A percentile compares a stretch with the other conserved stretches of the same genome.
phyloP scores from a whole-genome alignment of 2,888 invertebrate species.

The Acrobeloides nanus region DNA sequence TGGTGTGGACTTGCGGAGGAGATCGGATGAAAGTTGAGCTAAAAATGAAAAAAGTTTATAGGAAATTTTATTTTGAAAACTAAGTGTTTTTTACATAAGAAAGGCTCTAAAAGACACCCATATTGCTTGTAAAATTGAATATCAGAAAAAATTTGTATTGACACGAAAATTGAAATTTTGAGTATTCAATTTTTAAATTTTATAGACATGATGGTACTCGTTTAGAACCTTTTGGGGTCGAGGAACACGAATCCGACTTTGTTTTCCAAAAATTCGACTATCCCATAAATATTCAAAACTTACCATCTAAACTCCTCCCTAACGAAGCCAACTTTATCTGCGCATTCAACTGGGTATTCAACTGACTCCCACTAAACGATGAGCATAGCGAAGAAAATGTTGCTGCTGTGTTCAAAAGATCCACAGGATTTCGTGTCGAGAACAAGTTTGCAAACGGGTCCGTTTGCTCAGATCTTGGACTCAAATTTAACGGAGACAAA shows the following conservation, averaged over 20 bases:
- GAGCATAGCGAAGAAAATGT: conserved; percentile 15
- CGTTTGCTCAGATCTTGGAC: background rate
- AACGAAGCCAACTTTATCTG: conserved; percentile 9
- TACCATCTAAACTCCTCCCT: conserved; percentile 13
- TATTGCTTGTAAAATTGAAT: too few species aligned
- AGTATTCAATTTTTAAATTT: too few species aligned
- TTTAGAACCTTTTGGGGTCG: too few species aligned
- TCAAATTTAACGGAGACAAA: background rate
- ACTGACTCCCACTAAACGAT: too few species aligned
- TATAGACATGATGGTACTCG: too few species aligned
- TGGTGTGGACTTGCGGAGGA: conserved; percentile 23
- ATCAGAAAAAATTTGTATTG: background rate
- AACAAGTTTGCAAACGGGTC: conserved; percentile 3
- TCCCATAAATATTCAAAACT: too few species aligned
- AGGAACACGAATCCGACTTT: too few species aligned
- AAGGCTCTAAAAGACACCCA: background rate
- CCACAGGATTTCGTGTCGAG: conserved; percentile 10
- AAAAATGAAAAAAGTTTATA: conserved; percentile 12
- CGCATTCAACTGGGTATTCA: background rate
- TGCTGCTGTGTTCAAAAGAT: conserved; percentile 11
- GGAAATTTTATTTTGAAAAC: conserved; percentile 4
- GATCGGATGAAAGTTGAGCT: conserved; percentile 23
- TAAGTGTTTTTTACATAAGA: background rate
- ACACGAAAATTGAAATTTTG: too few species aligned
- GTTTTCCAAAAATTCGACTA: too few species aligned